Evolutionary conservation across 2,797 vertebrate genomes (phyloP).

Genomic region (Fistularia commersonii): DNA sequence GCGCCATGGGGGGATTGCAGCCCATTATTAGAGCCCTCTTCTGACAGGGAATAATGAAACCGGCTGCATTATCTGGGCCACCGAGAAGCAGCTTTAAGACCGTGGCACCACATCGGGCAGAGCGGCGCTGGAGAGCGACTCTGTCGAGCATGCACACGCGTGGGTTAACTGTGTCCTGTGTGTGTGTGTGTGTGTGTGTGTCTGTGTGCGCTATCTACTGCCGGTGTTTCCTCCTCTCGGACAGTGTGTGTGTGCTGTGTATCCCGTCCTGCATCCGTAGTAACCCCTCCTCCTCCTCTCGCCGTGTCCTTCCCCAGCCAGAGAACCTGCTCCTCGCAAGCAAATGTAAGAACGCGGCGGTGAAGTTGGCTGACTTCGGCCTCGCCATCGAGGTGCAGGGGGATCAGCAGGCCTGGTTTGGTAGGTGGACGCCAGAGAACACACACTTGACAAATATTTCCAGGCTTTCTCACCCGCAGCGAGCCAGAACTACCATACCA

Average conservation of each 20-base stretch:
- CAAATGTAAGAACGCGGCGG: constrained; percentile 95
- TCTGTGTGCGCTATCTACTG: constrained; percentile 21
- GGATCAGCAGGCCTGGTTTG: constrained; percentile 97
- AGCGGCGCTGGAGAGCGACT: too few relatives aligned
- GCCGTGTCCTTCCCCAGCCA: constrained; percentile 71
- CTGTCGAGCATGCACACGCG: not conserved
- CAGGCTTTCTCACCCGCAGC: not conserved
- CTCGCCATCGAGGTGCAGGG: constrained; percentile 96
- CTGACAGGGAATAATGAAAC: constrained; percentile 74
- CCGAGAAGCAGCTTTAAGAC: constrained; percentile 48
- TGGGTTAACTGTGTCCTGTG: constrained; percentile 1
- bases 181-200: constrained; percentile 2
- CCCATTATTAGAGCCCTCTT: constrained; percentile 69
- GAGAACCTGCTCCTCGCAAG: constrained; percentile 97
- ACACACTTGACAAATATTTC: not conserved
- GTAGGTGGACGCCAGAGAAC: constrained; percentile 67
- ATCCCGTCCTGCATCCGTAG: not conserved
- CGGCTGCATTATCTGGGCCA: constrained; percentile 65
- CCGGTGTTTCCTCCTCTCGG: constrained; percentile 3
- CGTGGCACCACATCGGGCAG: constrained; percentile 28
- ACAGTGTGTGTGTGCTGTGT: constrained; percentile 4
- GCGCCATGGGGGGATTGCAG: constrained; percentile 58
- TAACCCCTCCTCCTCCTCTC: constrained; percentile 29
- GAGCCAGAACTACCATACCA: not conserved
- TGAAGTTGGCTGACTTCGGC: constrained; percentile 96